Percentiles rank a stretch among this genome's conserved stretches.
Conservation (phyloP, 2,888 invertebrate species). For the Disparrhopalites patrizii region DNA sequence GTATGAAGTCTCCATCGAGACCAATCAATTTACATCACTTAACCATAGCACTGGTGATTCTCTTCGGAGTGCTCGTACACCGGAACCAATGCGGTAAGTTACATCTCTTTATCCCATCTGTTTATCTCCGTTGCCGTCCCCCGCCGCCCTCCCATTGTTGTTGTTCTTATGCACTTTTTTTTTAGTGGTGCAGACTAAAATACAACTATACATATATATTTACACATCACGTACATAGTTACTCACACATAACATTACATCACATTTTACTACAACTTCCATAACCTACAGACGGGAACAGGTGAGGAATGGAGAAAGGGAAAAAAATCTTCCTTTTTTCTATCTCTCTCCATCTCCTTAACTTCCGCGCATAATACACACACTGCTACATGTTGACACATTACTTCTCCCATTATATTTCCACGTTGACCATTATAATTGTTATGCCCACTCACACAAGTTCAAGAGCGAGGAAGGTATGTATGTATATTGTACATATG, state of each 20-base stretch:
- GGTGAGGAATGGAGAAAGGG: too few relatives aligned
- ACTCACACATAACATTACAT: neutral
- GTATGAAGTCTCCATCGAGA: constrained; percentile 35
- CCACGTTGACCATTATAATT: too few relatives aligned
- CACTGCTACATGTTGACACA: too few relatives aligned
- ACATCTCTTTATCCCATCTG: constrained; percentile 23
- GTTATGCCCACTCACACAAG: too few relatives aligned
- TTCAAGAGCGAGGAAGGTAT: too few relatives aligned
- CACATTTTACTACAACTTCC: neutral
- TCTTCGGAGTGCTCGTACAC: constrained; percentile 31
- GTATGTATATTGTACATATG: neutral
- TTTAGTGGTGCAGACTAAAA: neutral
- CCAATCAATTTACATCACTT: constrained; percentile 33
- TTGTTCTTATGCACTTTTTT: too few relatives aligned
- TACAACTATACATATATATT: neutral
- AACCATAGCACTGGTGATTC: constrained; percentile 28
- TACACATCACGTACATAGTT: constrained; percentile 5
- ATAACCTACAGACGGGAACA: neutral
- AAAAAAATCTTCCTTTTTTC: too few relatives aligned
- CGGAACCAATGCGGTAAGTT: constrained; percentile 35
- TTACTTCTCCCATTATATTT: too few relatives aligned
- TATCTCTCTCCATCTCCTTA: too few relatives aligned
- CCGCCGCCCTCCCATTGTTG: neutral
- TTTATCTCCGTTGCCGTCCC: constrained; percentile 4
- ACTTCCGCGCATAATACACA: constrained; percentile 12